These are phyloP conservation scores for Prolemur simus DNA, from an alignment of 2,113 vertebrate species.

Conservation along the genomic window DNA sequence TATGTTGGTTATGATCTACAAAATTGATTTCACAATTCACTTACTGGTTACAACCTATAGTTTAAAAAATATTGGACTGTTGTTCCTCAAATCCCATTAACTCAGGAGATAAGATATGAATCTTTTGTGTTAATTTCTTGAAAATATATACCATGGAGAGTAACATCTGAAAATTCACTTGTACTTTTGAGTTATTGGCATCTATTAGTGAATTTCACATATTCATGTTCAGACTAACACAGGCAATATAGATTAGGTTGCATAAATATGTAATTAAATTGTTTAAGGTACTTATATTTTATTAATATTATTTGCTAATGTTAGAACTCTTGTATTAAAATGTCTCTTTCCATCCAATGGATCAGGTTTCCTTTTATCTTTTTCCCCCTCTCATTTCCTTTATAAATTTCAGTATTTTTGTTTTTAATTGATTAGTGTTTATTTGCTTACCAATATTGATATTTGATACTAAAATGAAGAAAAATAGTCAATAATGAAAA, in stretches of 20 bases:
- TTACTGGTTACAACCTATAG: not conserved
- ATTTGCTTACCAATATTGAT: not conserved
- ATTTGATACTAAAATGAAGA: not conserved
- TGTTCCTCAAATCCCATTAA: not conserved
- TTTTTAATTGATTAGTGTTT: not conserved
- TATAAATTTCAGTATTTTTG: slow-evolving; percentile 22
- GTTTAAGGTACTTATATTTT: slow-evolving; percentile 9
- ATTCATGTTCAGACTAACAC: not conserved
- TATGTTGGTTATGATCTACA: not conserved
- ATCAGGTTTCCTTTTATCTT: not conserved
- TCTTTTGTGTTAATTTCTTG: not conserved
- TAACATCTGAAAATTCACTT: not conserved
- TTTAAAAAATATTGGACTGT: not conserved
- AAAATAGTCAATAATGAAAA: slow-evolving; percentile 31
- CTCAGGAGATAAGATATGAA: not conserved
- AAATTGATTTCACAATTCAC: not conserved
- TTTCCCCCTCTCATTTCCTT: not conserved
- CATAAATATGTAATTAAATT: not conserved
- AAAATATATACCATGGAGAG: not conserved
- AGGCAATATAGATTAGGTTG: not conserved
- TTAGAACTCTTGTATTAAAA: slow-evolving; percentile 27
- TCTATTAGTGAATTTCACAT: not conserved
- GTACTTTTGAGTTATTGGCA: not conserved
- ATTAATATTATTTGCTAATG: not conserved
- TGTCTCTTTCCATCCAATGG: not conserved